Evolutionary conservation across 1,140 invertebrate species (phyloP).

Genomic region (Charaxes varanes): DNA sequence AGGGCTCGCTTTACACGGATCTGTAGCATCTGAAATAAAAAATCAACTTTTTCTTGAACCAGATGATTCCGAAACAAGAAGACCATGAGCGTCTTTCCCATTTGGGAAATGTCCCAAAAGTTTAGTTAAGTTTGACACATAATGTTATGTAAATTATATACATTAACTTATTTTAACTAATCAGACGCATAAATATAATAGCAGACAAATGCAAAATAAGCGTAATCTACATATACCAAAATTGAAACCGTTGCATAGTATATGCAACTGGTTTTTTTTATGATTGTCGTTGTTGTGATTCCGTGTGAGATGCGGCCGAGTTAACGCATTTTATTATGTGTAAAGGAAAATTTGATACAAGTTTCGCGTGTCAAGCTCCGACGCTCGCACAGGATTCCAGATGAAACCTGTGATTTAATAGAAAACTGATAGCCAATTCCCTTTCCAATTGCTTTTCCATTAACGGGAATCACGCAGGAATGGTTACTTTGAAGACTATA

Average conservation of each 20-base stretch:
- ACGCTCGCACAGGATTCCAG: conserved; percentile 23
- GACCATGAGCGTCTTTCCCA: too few relatives aligned
- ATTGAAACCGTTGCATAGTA: too few relatives aligned
- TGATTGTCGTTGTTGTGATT: too few relatives aligned
- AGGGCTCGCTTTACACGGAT: conserved; percentile 25
- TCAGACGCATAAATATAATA: too few relatives aligned
- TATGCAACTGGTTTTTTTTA: too few relatives aligned
- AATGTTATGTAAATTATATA: too few relatives aligned
- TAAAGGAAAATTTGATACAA: conserved; percentile 61
- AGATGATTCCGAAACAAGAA: too few relatives aligned
- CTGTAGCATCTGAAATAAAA: conserved; percentile 15
- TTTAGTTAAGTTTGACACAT: too few relatives aligned
- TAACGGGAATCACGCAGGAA: conserved; percentile 5
- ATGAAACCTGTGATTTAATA: conserved; percentile 37
- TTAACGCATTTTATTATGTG: conserved; percentile 59
- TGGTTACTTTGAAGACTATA: conserved; percentile 1
- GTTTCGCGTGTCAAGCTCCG: conserved; percentile 37
- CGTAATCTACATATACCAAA: too few relatives aligned
- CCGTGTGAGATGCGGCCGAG: conserved; percentile 27
- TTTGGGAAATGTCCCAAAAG: too few relatives aligned
- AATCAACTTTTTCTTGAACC: background rate
- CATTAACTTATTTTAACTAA: too few relatives aligned
- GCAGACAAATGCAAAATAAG: too few relatives aligned
- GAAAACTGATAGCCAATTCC: conserved; percentile 37
- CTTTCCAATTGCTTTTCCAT: conserved; percentile 11